A percentile compares a stretch with the other conserved stretches of the same genome.
Evolutionary conservation across 2,113 vertebrate species (phyloP).

Genomic region (Pluvianellus socialis): DNA sequence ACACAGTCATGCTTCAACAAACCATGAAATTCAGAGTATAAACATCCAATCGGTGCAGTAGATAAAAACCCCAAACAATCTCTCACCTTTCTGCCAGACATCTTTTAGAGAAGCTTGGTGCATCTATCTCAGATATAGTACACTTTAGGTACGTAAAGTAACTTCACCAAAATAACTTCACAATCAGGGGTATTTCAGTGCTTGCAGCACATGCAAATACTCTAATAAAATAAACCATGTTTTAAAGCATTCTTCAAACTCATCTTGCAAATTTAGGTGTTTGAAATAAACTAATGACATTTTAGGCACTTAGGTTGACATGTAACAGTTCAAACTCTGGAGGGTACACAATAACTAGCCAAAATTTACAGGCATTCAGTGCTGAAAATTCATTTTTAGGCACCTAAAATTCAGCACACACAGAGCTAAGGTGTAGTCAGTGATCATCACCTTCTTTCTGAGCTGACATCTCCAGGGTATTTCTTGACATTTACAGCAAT

Average conservation of each 20-base stretch:
- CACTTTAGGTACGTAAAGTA: neutral
- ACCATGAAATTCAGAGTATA: neutral
- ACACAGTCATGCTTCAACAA: neutral
- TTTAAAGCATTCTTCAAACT: neutral
- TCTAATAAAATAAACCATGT: neutral
- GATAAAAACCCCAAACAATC: neutral
- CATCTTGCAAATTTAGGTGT: neutral
- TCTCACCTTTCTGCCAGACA: neutral
- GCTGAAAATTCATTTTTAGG: neutral
- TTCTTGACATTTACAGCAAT: neutral
- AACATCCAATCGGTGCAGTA: neutral
- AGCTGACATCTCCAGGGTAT: neutral
- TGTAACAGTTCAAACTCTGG: neutral
- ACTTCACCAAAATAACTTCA: neutral
- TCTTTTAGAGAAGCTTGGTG: neutral
- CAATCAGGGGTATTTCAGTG: neutral
- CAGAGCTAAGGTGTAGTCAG: neutral
- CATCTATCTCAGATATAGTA: neutral
- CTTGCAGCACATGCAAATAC: neutral
- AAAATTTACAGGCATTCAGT: neutral
- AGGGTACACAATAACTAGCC: neutral
- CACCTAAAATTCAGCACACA: neutral
- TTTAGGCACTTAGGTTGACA: neutral
- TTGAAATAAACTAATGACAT: neutral
- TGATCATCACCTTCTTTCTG: neutral